Evolutionary conservation across 1,140 invertebrate species (phyloP).

Genomic region (Lordiphosa mommai): DNA sequence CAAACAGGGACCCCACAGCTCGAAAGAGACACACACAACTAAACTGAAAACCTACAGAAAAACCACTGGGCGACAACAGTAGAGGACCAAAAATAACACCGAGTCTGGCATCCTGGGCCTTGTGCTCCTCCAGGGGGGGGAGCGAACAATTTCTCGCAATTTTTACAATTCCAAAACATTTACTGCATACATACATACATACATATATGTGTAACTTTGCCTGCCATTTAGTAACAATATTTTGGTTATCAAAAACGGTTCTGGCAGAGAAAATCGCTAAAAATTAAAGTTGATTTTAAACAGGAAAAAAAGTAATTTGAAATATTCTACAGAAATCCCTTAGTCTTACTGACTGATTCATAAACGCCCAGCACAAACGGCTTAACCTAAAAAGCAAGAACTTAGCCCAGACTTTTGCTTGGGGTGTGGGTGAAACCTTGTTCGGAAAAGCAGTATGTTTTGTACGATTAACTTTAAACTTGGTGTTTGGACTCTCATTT

Average conservation of each 20-base stretch:
- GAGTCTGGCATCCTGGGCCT: not conserved
- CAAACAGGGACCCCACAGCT: slow-evolving; percentile 60
- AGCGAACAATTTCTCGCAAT: slow-evolving; percentile 21
- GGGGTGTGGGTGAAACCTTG: no score
- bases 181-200: not conserved
- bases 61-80: slow-evolving; percentile 43
- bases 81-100: slow-evolving; percentile 21
- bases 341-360: no score
- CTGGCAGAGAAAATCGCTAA: not conserved
- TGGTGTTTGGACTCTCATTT: no score
- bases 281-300: not conserved
- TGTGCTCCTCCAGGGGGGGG: not conserved
- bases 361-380: no score
- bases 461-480: no score
- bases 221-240: slow-evolving; percentile 5
- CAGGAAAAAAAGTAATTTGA: no score
- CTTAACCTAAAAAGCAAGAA: no score
- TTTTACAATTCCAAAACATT: slow-evolving; percentile 18
- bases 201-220: no score
- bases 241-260: slow-evolving; percentile 17
- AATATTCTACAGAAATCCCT: no score
- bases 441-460: no score
- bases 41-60: slow-evolving; percentile 45
- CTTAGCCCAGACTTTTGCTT: no score
- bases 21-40: slow-evolving; percentile 49